Evolutionary conservation across 2,888 invertebrate species (phyloP).

Genomic region (Drosophila nigricruria): DNA sequence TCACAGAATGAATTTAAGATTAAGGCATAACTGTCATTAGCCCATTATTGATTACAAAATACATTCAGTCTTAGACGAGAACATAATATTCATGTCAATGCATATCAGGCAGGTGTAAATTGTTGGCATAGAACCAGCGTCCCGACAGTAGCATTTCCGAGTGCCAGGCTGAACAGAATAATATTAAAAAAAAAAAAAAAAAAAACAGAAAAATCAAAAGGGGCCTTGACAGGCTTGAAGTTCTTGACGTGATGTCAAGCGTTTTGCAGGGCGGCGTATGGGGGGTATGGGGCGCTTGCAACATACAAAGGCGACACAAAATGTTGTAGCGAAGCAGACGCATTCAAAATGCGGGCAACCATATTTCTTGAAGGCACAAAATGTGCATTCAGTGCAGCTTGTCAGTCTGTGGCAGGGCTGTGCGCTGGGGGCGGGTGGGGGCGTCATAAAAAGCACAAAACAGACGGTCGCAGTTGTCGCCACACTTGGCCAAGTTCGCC

Average conservation of each 20-base stretch:
- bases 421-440: neutral
- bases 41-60: neutral
- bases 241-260: constrained; percentile 61
- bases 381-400: constrained; percentile 61
- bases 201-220: constrained; percentile 43
- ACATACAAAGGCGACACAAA: constrained; percentile 51
- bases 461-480: constrained; percentile 66
- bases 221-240: constrained; percentile 34
- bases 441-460: constrained; percentile 56
- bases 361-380: constrained; percentile 66
- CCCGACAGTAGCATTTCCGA: constrained; percentile 15
- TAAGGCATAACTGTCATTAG: neutral
- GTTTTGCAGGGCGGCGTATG: constrained; percentile 18
- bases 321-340: constrained; percentile 20
- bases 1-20: neutral
- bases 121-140: constrained; percentile 14
- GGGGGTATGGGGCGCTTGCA: constrained; percentile 9
- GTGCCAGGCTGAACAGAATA: constrained; percentile 26
- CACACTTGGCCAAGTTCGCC: constrained; percentile 72
- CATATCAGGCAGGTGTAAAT: constrained; percentile 29
- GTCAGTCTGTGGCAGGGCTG: constrained; percentile 21
- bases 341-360: constrained; percentile 57
- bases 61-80: neutral
- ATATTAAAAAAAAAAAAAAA: constrained; percentile 62
- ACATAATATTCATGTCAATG: constrained; percentile 15